These are phyloP conservation scores for Psephotus haematonotus DNA, from an alignment of 2,113 vertebrate species.

Conservation along the genomic window DNA sequence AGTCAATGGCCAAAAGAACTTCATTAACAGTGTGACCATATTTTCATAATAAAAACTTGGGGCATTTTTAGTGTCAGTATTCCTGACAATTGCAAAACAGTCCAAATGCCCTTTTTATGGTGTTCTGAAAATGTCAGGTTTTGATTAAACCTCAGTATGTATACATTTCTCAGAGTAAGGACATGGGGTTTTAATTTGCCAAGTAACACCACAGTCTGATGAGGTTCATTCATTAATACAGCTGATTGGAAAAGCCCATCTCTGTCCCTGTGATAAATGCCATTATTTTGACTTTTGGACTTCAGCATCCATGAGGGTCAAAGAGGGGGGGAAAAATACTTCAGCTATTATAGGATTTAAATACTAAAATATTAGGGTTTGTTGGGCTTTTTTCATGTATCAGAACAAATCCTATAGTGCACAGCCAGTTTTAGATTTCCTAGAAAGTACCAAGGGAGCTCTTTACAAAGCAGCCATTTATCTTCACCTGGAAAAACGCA, in stretches of 20 bases:
- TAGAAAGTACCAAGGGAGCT: not conserved
- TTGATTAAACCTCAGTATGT: not conserved
- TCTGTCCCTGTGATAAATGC: not conserved
- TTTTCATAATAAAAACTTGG: not conserved
- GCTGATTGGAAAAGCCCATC: not conserved
- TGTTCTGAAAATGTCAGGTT: slow-evolving; percentile 6
- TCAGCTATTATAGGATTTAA: not conserved
- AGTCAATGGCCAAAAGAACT: not conserved
- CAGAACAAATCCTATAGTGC: not conserved
- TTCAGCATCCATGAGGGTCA: not conserved
- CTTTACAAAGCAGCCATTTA: not conserved
- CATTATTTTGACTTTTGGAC: not conserved
- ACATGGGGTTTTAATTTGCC: not conserved
- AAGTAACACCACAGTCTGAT: not conserved
- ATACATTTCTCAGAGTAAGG: not conserved
- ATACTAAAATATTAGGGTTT: not conserved
- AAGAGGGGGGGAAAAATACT: not conserved
- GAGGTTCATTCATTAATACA: not conserved
- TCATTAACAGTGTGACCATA: not conserved
- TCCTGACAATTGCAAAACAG: not conserved
- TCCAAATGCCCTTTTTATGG: not conserved
- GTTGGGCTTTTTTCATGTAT: not conserved
- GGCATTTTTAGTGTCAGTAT: not conserved
- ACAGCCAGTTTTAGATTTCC: not conserved
- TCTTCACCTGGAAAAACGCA: not conserved